phyloP scores from a whole-genome alignment of 2,888 invertebrate species.

The Digitonthophagus gazella region DNA sequence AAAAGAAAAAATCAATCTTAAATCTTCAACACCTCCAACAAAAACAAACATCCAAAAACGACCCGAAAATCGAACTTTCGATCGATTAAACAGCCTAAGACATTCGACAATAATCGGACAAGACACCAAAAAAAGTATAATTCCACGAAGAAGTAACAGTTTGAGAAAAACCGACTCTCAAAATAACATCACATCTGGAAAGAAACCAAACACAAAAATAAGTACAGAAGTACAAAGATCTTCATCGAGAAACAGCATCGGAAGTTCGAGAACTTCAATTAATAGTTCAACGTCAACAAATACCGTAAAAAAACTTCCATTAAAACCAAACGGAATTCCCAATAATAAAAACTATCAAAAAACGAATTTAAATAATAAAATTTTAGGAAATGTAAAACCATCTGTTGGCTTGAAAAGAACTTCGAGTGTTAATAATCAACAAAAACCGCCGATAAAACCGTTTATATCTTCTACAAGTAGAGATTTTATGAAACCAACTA shows the following conservation, averaged over 20 bases:
- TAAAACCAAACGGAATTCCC: slow-evolving; percentile 45
- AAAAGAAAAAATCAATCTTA: not conserved
- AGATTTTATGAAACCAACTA: slow-evolving; percentile 84
- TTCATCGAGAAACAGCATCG: slow-evolving; percentile 73
- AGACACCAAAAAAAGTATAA: slow-evolving; percentile 42
- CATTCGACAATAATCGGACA: slow-evolving; percentile 33
- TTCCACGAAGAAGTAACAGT: slow-evolving; percentile 49
- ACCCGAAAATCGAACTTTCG: slow-evolving; percentile 36
- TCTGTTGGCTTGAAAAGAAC: slow-evolving; percentile 46
- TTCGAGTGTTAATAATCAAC: slow-evolving; percentile 32
- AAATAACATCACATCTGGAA: slow-evolving; percentile 33
- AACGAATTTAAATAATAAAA: slow-evolving; percentile 36
- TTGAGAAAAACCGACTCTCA: slow-evolving; percentile 48
- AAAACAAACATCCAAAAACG: slow-evolving; percentile 17
- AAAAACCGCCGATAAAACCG: slow-evolving; percentile 43
- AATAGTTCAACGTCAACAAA: slow-evolving; percentile 78
- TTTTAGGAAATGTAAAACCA: slow-evolving; percentile 28
- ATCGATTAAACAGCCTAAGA: slow-evolving; percentile 40
- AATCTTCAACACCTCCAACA: slow-evolving; percentile 13
- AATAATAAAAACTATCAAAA: slow-evolving; percentile 33
- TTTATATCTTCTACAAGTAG: slow-evolving; percentile 37
- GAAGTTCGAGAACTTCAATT: slow-evolving; percentile 80
- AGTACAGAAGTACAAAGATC: slow-evolving; percentile 65
- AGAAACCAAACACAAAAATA: slow-evolving; percentile 46
- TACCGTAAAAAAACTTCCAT: slow-evolving; percentile 71